Percentiles rank a stretch among this genome's conserved stretches.
These are phyloP conservation scores for Drosophila auraria DNA, from an alignment of 1,140 invertebrate species.

Conservation along the genomic window DNA sequence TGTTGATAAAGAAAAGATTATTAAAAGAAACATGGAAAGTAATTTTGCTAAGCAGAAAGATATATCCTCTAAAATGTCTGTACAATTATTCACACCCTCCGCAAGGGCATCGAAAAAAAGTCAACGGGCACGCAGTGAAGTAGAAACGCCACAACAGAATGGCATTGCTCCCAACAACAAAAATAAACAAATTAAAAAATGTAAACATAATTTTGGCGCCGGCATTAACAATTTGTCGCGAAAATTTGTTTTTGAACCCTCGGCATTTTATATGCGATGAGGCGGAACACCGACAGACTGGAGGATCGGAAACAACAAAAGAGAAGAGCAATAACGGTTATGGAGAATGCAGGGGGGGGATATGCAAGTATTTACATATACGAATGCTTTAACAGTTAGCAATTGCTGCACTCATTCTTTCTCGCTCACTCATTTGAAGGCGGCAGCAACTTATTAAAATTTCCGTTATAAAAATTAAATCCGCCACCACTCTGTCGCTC, in stretches of 20 bases:
- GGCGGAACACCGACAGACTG: conserved; percentile 1
- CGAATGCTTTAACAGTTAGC: conserved; percentile 52
- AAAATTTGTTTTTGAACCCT: conserved; percentile 47
- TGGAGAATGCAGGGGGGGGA: conserved; percentile 3
- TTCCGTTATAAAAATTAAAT: conserved; percentile 71
- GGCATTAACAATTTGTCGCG: conserved; percentile 62
- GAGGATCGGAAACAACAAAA: conserved; percentile 23
- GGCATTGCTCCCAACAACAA: conserved; percentile 35
- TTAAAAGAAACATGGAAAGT: too few relatives aligned
- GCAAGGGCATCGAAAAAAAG: conserved; percentile 2
- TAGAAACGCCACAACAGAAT: conserved; percentile 21
- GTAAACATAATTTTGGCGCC: conserved; percentile 53
- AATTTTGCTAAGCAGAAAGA: too few relatives aligned
- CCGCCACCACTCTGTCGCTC: conserved; percentile 26
- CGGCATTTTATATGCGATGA: conserved; percentile 23
- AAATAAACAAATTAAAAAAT: conserved; percentile 13
- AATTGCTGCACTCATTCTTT: conserved; percentile 32
- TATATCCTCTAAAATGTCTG: too few relatives aligned
- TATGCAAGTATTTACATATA: conserved; percentile 12
- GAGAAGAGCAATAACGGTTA: conserved; percentile 18
- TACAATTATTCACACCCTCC: neutral
- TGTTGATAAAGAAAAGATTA: too few relatives aligned
- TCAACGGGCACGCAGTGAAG: conserved; percentile 8
- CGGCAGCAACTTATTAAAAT: conserved; percentile 58
- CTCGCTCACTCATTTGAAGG: conserved; percentile 12